Conservation (phyloP, 37 sponge, comb jelly and placozoan genomes). For the Tethya wilhelma region DNA sequence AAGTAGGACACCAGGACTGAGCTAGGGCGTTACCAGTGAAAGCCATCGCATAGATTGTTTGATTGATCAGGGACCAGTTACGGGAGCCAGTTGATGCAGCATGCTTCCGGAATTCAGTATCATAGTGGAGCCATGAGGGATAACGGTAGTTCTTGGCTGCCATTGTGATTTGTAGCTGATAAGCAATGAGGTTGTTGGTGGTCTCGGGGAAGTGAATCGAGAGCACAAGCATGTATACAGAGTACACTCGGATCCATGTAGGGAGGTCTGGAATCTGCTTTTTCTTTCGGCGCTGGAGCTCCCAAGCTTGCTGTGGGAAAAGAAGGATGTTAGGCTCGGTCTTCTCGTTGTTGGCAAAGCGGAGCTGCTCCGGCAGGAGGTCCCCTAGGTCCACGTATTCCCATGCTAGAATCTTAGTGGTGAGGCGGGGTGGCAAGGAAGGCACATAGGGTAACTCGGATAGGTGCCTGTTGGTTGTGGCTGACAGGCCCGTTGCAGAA, state of each 20-base stretch:
- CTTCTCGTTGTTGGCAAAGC: background rate
- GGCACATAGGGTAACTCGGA: no score
- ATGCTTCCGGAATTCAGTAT: background rate
- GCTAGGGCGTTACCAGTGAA: background rate
- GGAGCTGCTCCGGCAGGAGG: background rate
- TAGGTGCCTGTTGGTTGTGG: no score
- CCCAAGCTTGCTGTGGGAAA: background rate
- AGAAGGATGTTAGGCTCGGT: background rate
- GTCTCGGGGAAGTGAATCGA: background rate
- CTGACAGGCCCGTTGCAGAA: no score
- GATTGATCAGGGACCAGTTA: background rate
- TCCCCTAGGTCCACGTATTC: background rate
- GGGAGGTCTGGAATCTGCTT: background rate
- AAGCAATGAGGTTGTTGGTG: background rate
- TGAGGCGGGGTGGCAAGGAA: background rate
- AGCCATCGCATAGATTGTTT: background rate
- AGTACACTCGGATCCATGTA: background rate
- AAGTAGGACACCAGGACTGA: background rate
- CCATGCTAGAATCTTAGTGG: background rate
- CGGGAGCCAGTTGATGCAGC: background rate
- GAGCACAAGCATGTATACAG: background rate
- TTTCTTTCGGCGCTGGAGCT: background rate
- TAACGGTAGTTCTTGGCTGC: background rate
- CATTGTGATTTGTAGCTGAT: background rate
- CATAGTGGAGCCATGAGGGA: slow-evolving; percentile 14